A percentile compares a stretch with the other conserved stretches of the same genome.
These are phyloP conservation scores for Plusia festucae DNA, from an alignment of 2,888 invertebrate genomes.

Conservation along the genomic window DNA sequence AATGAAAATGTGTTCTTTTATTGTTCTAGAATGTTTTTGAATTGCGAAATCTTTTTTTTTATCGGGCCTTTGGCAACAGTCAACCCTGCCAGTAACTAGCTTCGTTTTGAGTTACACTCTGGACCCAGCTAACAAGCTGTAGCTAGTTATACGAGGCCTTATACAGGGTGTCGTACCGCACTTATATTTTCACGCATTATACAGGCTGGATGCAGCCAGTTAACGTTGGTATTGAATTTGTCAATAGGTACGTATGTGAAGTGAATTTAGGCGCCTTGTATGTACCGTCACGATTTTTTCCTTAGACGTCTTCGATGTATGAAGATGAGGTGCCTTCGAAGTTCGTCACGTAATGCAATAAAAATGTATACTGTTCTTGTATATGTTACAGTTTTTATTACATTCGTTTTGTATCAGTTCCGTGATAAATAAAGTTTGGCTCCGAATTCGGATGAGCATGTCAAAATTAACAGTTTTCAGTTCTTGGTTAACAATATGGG, in stretches of 20 bases:
- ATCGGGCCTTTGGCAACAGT: background rate
- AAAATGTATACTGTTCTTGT: constrained; percentile 35
- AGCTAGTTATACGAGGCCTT: constrained; percentile 61
- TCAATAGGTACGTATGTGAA: constrained; percentile 52
- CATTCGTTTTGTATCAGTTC: background rate
- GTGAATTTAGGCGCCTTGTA: constrained; percentile 51
- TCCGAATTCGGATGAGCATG: background rate
- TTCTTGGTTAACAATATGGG: background rate
- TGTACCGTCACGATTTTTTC: constrained; percentile 55
- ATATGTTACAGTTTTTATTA: constrained; percentile 17
- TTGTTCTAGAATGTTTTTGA: background rate
- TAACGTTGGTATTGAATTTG: constrained; percentile 56
- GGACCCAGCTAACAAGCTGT: constrained; percentile 66
- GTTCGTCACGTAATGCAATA: constrained; percentile 46
- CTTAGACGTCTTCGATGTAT: constrained; percentile 42
- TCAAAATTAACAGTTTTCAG: background rate
- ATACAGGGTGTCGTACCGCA: constrained; percentile 57
- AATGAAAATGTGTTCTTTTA: too few species aligned
- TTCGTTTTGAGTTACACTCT: constrained; percentile 70
- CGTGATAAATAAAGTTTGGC: background rate
- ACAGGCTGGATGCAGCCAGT: constrained; percentile 43
- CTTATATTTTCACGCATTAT: constrained; percentile 57
- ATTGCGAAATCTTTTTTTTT: background rate
- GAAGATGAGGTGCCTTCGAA: constrained; percentile 41
- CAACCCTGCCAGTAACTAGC: constrained; percentile 44